These are phyloP conservation scores for Phrynosoma blainvillii DNA, from an alignment of 2,113 vertebrate species.

Conservation along the genomic window DNA sequence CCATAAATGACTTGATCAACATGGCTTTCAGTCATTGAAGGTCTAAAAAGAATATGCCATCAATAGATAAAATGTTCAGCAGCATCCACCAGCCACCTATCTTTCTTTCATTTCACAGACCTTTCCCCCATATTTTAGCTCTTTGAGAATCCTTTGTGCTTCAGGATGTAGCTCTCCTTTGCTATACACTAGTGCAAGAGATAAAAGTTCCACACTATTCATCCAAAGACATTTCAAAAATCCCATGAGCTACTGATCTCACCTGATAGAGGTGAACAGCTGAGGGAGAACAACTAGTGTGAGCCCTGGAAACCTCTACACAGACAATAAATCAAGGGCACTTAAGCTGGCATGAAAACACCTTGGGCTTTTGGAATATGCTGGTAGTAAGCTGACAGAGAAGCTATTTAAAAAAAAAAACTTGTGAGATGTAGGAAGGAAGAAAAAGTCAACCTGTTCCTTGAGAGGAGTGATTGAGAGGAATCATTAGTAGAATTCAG, in stretches of 20 bases:
- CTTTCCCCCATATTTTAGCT: constrained; percentile 6
- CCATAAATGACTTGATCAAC: background rate
- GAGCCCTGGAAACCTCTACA: constrained; percentile 54
- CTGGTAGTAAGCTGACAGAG: constrained; percentile 51
- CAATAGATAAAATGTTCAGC: background rate
- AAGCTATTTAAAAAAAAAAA: constrained; percentile 14
- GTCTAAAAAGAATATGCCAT: background rate
- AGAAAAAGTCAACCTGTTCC: constrained; percentile 21
- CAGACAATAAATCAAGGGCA: constrained; percentile 74
- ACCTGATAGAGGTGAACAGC: constrained; percentile 60
- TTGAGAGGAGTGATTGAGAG: rapidly evolving
- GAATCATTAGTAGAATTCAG: background rate
- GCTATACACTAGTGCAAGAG: constrained; percentile 6
- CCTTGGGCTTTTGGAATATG: constrained; percentile 66
- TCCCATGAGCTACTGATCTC: constrained; percentile 45
- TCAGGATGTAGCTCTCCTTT: constrained; percentile 6
- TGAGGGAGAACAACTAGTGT: constrained; percentile 57
- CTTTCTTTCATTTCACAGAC: constrained; percentile 5
- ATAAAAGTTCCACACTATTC: constrained; percentile 58
- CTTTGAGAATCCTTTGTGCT: constrained; percentile 28
- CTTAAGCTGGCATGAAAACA: constrained; percentile 73
- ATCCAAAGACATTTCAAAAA: constrained; percentile 58
- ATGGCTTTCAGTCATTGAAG: background rate
- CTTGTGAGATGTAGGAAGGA: background rate
- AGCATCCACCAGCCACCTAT: background rate